Evolutionary conservation across 2,888 invertebrate species (phyloP).

Genomic region (Periphyllus acericola): DNA sequence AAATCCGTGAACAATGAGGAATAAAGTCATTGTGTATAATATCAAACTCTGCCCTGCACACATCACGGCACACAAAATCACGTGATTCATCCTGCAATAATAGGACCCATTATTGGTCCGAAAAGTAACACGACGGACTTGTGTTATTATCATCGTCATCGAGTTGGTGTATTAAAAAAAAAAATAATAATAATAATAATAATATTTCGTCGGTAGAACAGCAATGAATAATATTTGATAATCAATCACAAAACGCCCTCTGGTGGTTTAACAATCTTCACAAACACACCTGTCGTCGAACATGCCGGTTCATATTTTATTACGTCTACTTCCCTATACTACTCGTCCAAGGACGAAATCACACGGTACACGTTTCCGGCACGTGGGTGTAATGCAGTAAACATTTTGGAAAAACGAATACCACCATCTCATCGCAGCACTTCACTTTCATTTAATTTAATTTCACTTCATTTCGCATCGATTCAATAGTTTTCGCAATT

Average conservation of each 20-base stretch:
- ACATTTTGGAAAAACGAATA: neutral
- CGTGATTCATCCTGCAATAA: neutral
- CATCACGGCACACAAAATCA: neutral
- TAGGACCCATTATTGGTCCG: neutral
- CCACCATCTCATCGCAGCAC: neutral
- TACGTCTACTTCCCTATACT: neutral
- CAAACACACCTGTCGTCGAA: slow-evolving; percentile 37
- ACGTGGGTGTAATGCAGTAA: slow-evolving; percentile 13
- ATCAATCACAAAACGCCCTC: slow-evolving; percentile 48
- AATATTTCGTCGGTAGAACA: neutral
- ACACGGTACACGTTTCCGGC: neutral
- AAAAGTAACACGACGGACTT: neutral
- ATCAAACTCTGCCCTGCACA: neutral
- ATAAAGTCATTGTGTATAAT: neutral
- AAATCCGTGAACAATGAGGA: slow-evolving; percentile 16
- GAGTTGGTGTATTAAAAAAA: neutral
- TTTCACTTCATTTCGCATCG: neutral
- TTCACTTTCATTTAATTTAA: neutral
- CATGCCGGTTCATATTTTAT: slow-evolving; percentile 42
- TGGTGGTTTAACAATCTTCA: slow-evolving; percentile 43
- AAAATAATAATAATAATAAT: no score
- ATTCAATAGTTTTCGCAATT: neutral
- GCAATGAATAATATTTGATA: slow-evolving; percentile 8
- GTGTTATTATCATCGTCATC: neutral
- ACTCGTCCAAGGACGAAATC: slow-evolving; percentile 35